Conservation (phyloP, 2,797 vertebrate species). For the Arctocebus calabarensis region DNA sequence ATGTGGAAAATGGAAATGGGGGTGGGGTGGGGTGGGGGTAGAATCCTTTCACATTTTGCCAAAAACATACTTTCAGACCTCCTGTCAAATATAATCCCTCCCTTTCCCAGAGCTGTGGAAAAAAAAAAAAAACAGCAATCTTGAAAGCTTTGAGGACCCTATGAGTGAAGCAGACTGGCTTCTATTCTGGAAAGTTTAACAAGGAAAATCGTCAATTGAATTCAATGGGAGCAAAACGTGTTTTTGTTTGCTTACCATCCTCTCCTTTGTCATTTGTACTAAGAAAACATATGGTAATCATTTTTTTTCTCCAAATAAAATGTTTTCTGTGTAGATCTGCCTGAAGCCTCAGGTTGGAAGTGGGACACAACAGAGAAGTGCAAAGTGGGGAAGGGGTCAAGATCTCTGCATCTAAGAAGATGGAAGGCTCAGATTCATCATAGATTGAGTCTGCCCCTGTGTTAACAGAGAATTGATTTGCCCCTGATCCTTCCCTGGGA, state of each 20-base stretch:
- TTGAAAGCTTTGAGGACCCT: background rate
- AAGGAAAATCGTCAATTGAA: background rate
- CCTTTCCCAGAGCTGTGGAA: background rate
- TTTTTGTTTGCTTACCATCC: background rate
- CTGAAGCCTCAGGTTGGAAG: background rate
- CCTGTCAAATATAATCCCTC: background rate
- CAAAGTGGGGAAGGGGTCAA: background rate
- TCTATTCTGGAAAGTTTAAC: background rate
- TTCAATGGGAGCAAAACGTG: background rate
- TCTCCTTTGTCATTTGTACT: background rate
- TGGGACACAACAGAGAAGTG: background rate
- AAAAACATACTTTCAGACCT: background rate
- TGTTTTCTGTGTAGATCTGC: background rate
- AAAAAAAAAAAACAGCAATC: background rate
- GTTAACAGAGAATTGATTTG: constrained; percentile 57
- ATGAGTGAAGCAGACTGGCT: background rate
- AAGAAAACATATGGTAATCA: background rate
- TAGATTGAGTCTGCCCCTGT: background rate
- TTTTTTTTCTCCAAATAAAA: constrained; percentile 49
- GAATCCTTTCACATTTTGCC: background rate
- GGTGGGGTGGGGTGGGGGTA: no score
- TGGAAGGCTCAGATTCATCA: background rate
- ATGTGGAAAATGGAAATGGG: constrained; percentile 1
- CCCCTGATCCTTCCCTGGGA: constrained; percentile 8
- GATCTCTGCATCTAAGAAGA: background rate